Evolutionary conservation across 2,113 vertebrate genomes (phyloP).

Genomic region (Aythya baeri): DNA sequence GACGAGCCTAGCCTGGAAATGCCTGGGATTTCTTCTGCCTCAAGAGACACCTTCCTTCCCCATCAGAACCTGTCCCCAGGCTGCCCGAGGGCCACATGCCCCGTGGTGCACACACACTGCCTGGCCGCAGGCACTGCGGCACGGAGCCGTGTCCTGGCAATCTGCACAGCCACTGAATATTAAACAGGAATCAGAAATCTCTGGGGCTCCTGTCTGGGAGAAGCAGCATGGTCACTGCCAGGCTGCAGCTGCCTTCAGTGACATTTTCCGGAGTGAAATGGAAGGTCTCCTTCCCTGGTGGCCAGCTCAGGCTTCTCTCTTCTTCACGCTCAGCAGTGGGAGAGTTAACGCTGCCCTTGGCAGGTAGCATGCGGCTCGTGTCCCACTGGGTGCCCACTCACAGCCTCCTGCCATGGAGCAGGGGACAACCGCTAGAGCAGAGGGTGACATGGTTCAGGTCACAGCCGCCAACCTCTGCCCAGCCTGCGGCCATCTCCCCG

Average conservation of each 20-base stretch:
- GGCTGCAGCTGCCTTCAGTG: background rate
- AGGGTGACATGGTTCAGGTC: background rate
- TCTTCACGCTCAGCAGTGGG: background rate
- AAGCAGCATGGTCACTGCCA: fast-evolving
- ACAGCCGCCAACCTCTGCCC: background rate
- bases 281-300: background rate
- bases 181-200: background rate
- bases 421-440: background rate
- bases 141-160: background rate
- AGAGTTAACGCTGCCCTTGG: fast-evolving
- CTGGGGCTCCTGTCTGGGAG: background rate
- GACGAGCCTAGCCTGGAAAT: background rate
- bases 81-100: background rate
- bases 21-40: background rate
- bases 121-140: background rate
- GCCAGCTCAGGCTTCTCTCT: background rate
- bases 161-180: background rate
- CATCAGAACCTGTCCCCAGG: background rate
- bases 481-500: background rate
- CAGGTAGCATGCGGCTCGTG: fast-evolving
- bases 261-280: background rate
- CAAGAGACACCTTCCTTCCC: background rate
- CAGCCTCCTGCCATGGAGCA: background rate
- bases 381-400: fast-evolving
- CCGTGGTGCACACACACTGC: fast-evolving